Evolutionary conservation across 2,888 invertebrate genomes (phyloP), one percentile per base, ranked within the genome.

Genomic region (Amorpha juglandis): DNA sequence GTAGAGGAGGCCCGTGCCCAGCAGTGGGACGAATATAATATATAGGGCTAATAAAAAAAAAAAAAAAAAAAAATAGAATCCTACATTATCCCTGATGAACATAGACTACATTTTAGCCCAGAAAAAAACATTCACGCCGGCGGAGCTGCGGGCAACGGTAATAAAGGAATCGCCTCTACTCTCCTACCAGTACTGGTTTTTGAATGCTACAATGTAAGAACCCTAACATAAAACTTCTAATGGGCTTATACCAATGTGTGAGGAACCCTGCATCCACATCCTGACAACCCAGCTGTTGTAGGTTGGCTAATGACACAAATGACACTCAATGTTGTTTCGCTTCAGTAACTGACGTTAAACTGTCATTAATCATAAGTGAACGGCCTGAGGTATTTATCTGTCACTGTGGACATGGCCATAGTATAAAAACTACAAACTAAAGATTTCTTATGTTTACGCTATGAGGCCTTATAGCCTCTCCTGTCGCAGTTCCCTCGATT

Each of bases 291-390:
- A 58, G 8, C 35, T 3, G 6, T 9, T 38, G 27, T 27, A 4
- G 7, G 38, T 19, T 58, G 11, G 19, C 38, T 58, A 58, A 58
- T 58, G 58, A 42, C 11, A 58, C 58, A 11, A 58, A 11, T 19
- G 42, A 38, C 58, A 58, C 55, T 55, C 38, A 42, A 58, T 16
- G 58, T 58, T 58, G 55, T 58, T 42, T 35, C 33, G 53, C 35
- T 35, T 8, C n/a, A 52, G 14, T 38, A 6, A 58, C 42, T 58
- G 58, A 58, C 58, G 38, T 16, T 58, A 58, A 58, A 58, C 38
- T 42, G 42, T 58, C 58, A 58, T 58, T 58, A 42, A 58, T 55
- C 55, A 38, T 19, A 38, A 38, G 42, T 55, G 42, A 42, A 58
- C 19, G 58, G 42, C 16, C 19, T 11, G 55, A 38, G 42, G 58